Percentiles rank a stretch among this genome's conserved stretches.
phyloP scores from a whole-genome alignment of 2,797 vertebrate genomes.

The Sebastiscus albofasciatus region DNA sequence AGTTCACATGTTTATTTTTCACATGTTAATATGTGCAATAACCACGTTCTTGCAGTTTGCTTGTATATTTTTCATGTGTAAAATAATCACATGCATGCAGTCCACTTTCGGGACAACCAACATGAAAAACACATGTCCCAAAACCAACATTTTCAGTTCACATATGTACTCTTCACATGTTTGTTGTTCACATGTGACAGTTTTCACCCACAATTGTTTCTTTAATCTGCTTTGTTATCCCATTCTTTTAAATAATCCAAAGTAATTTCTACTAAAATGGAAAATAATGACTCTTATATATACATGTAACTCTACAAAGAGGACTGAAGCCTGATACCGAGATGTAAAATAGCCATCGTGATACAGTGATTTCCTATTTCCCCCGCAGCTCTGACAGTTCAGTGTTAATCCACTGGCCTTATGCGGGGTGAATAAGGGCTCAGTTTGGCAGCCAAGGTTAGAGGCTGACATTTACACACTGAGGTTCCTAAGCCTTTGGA shows the following conservation, averaged over 20 bases:
- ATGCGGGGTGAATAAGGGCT: constrained; percentile 31
- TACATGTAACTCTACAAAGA: background rate
- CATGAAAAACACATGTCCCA: background rate
- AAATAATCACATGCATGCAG: background rate
- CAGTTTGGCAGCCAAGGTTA: constrained; percentile 30
- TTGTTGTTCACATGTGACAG: background rate
- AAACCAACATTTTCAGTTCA: background rate
- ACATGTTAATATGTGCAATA: no score
- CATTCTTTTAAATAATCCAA: background rate
- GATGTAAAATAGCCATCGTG: background rate
- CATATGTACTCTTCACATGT: background rate
- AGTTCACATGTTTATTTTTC: no score
- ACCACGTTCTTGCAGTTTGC: no score
- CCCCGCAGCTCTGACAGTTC: background rate
- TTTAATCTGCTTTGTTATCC: background rate
- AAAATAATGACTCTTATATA: background rate
- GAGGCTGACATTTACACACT: constrained; percentile 56
- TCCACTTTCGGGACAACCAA: background rate
- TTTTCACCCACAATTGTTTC: background rate
- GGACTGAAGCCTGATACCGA: background rate
- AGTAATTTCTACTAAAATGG: background rate
- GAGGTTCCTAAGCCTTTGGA: constrained; percentile 32
- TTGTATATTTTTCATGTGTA: no score
- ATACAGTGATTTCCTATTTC: background rate
- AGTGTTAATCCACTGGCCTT: constrained; percentile 26